Evolutionary conservation across 2,888 invertebrate genomes (phyloP).

Genomic region (Epsilonema sp.): DNA sequence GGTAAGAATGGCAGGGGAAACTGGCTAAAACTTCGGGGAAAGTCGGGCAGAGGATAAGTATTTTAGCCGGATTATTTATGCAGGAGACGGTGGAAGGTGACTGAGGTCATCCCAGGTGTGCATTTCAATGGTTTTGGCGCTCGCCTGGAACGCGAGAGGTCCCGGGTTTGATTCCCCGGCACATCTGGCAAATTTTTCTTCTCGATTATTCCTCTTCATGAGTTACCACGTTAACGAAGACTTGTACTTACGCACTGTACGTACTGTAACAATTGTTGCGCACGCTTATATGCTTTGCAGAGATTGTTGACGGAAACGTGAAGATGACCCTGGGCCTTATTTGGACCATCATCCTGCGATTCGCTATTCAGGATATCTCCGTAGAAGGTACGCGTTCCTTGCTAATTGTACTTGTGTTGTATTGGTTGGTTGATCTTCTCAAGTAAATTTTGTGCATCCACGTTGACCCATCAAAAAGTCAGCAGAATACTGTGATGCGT

Average conservation of each 20-base stretch:
- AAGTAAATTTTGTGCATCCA: not conserved
- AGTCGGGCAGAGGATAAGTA: not conserved
- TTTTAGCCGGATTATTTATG: not conserved
- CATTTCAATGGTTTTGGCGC: not conserved
- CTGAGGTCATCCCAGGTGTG: not conserved
- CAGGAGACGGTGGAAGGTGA: not conserved
- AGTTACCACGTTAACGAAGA: no score
- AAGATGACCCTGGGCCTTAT: conserved; percentile 99
- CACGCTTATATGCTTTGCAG: no score
- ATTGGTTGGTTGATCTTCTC: not conserved
- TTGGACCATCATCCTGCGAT: conserved; percentile 96
- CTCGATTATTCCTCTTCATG: no score
- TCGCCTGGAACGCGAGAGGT: no score
- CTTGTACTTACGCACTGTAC: no score
- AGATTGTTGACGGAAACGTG: conserved; percentile 95
- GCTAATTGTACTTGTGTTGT: not conserved
- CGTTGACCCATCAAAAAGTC: not conserved
- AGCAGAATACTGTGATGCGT: not conserved
- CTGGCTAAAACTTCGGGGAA: no score
- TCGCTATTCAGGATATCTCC: conserved; percentile 98
- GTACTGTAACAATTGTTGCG: no score
- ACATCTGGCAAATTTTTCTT: no score
- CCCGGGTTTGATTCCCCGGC: no score
- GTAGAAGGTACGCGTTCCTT: conserved; percentile 48
- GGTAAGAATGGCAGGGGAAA: no score